A percentile compares a stretch with the other conserved stretches of the same genome.
Evolutionary conservation across 2,797 vertebrate species (phyloP).

Genomic region (Hirundo rustica): DNA sequence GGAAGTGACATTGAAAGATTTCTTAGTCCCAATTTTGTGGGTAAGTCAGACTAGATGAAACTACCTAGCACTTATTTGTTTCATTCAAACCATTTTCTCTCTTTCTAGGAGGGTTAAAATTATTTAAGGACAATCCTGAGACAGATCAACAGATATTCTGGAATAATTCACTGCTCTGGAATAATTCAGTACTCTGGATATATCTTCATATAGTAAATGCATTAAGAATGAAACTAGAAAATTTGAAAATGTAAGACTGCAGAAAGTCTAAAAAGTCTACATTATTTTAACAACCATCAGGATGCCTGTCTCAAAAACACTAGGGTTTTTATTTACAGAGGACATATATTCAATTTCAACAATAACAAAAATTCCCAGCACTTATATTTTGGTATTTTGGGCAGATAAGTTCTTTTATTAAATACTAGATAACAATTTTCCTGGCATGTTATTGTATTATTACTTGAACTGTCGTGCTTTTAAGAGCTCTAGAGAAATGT

Average conservation of each 20-base stretch:
- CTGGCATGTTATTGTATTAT: slow-evolving; percentile 25
- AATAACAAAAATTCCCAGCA: background rate
- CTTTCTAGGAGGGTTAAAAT: background rate
- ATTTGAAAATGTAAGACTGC: background rate
- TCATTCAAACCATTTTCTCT: background rate
- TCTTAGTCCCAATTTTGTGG: background rate
- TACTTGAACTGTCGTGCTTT: background rate
- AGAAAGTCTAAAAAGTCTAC: background rate
- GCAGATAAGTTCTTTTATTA: slow-evolving; percentile 14
- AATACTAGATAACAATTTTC: slow-evolving; percentile 50
- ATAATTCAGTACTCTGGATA: background rate
- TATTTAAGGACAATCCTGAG: background rate
- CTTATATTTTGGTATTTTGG: background rate
- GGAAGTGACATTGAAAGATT: accelerated
- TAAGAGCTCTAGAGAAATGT: background rate
- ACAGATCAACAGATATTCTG: background rate
- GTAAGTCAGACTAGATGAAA: background rate
- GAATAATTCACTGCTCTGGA: background rate
- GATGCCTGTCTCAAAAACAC: background rate
- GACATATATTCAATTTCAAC: background rate
- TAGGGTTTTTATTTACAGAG: background rate
- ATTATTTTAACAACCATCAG: background rate
- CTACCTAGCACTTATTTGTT: accelerated
- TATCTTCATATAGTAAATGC: background rate
- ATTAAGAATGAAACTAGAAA: background rate